Evolutionary conservation across 2,113 vertebrate genomes (phyloP), one percentile per base, ranked within the genome.

Genomic region (Chaenocephalus aceratus): DNA sequence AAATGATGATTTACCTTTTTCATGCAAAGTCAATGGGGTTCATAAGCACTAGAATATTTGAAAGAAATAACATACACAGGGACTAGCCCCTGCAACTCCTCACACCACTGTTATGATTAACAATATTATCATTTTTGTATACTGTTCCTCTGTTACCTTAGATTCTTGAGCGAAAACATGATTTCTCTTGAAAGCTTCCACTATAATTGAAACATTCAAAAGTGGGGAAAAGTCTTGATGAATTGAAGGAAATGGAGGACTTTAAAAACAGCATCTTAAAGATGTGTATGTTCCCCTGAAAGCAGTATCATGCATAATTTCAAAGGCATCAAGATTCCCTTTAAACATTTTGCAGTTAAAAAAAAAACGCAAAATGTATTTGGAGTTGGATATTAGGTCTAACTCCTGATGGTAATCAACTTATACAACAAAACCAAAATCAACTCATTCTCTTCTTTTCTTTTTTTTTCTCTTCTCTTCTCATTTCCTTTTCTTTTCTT

Each of bases 391-490:
- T 64, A 15, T 30, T 30, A 4, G 30, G 30, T 30, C 30, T 30
- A 30, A 30, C 30, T 30, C 30, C 26, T 30, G 26, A 30, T 0
- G 30, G 30, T 30, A 30, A 30, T 30, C 30, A 30, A 30, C 30
- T 30, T 30, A 41, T 41, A 41, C 36, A 7, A 7, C 36, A 7
- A 41, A 41, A 41, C 36, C 36, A 41, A 41, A 41, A 41, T 45
- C 49, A 10, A 30, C 41, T 11, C 7, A 16, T 56, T 61, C 23
- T 48, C 45, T 60, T 60, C 45, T 49, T 46, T 60, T 52, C 23
- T 58, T n/a, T 53, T 61, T 58, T 69, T 34, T 72, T 77, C 60
- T 66, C n/a, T 30, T 70, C 65, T 70, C 58, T 62, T 58, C 30
- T 75, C 41, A 46, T 51, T 10, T 10, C 21, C 18, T 44, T 56